Evolutionary conservation across 1,140 invertebrate species (phyloP).

Genomic region (Drosophila ogumai): DNA sequence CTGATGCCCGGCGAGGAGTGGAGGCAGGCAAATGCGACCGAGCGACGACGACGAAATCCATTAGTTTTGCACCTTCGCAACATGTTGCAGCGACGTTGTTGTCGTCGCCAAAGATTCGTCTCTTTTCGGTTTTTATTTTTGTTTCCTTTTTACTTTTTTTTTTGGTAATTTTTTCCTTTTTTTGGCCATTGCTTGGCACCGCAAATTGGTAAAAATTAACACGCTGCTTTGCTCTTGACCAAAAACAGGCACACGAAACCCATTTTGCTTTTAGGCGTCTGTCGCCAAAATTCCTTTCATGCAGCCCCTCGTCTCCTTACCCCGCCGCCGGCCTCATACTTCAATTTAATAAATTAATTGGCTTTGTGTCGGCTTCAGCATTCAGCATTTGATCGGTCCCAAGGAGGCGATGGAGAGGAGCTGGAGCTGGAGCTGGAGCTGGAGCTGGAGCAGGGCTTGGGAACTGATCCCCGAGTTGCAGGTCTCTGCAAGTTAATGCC

Average conservation of each 20-base stretch:
- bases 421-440: background rate
- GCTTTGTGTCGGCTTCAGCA: constrained; percentile 73
- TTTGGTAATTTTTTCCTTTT: constrained; percentile 42
- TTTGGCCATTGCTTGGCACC: constrained; percentile 63
- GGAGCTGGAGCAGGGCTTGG: constrained; percentile 3
- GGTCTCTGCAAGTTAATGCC: constrained; percentile 56
- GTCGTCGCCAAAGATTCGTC: constrained; percentile 52
- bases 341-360: constrained; percentile 85
- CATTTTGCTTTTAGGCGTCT: constrained; percentile 83
- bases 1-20: constrained; percentile 1
- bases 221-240: constrained; percentile 83
- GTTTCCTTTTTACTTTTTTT: constrained; percentile 12
- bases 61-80: constrained; percentile 83
- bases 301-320: background rate
- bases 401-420: constrained; percentile 14
- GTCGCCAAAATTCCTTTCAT: constrained; percentile 84
- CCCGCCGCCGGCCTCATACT: constrained; percentile 66
- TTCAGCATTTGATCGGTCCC: constrained; percentile 49
- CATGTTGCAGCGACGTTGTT: constrained; percentile 73
- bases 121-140: constrained; percentile 30
- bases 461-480: constrained; percentile 35
- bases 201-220: constrained; percentile 84
- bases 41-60: constrained; percentile 77
- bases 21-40: constrained; percentile 61
- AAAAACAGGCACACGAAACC: constrained; percentile 79